phyloP scores from a whole-genome alignment of 2,113 vertebrate species.

The Sapajus apella region DNA sequence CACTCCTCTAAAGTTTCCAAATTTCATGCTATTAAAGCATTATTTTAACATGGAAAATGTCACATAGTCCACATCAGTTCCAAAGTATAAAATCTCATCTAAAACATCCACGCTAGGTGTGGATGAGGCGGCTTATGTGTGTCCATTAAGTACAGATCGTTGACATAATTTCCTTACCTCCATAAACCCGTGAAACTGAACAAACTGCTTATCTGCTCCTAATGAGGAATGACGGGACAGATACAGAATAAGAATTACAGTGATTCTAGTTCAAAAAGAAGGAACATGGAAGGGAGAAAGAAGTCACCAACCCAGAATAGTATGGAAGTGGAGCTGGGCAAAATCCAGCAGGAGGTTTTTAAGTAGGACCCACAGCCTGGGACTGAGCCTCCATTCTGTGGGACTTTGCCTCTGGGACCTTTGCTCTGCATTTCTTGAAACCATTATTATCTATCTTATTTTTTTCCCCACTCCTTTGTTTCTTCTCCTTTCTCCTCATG shows the following conservation, averaged over 20 bases:
- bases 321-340: neutral
- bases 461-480: neutral
- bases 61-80: neutral
- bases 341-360: neutral
- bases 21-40: neutral
- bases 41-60: neutral
- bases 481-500: neutral
- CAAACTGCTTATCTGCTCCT: neutral
- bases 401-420: neutral
- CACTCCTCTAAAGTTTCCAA: neutral
- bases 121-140: neutral
- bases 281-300: neutral
- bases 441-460: no score
- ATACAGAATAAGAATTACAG: neutral
- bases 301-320: neutral
- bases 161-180: neutral
- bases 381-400: fast-evolving
- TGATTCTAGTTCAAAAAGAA: neutral
- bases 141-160: neutral
- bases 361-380: no score
- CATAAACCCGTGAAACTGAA: neutral
- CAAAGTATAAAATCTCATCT: neutral
- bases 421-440: neutral
- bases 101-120: neutral
- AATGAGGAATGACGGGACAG: neutral